These are phyloP conservation scores for Notodonta dromedarius DNA, from an alignment of 2,888 invertebrate genomes.

Conservation along the genomic window DNA sequence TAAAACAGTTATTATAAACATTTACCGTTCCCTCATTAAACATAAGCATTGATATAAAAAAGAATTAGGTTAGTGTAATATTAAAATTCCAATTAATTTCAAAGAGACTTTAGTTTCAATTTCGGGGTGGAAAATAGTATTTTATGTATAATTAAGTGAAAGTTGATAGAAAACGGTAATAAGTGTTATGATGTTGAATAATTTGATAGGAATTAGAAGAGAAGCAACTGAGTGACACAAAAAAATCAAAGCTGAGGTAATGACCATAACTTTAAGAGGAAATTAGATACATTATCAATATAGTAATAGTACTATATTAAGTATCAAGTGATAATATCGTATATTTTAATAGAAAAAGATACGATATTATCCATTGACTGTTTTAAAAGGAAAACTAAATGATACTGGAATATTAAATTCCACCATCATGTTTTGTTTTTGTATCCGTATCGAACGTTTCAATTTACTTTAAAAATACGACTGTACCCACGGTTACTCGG, in stretches of 20 bases:
- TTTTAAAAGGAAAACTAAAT: too few species aligned
- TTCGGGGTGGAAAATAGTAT: background rate
- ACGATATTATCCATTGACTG: too few species aligned
- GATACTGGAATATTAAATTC: too few species aligned
- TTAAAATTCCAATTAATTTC: slow-evolving; percentile 1
- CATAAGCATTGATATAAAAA: slow-evolving; percentile 11
- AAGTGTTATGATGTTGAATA: background rate
- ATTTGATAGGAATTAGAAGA: too few species aligned
- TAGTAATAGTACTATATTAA: too few species aligned
- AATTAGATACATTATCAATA: too few species aligned
- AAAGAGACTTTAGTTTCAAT: background rate
- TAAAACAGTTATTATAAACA: slow-evolving; percentile 66
- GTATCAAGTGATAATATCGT: too few species aligned
- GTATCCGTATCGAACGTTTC: background rate
- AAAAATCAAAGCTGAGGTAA: too few species aligned
- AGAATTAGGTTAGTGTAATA: slow-evolving; percentile 22
- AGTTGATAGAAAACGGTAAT: background rate
- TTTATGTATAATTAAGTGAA: background rate
- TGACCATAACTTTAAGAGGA: too few species aligned
- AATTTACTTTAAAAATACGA: background rate
- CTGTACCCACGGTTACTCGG: background rate
- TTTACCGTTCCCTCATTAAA: slow-evolving; percentile 23
- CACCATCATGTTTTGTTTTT: too few species aligned
- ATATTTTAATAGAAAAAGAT: too few species aligned
- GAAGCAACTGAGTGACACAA: too few species aligned